These are phyloP conservation scores for Lasiommata megera DNA, from an alignment of 2,888 invertebrate species.

Conservation along the genomic window DNA sequence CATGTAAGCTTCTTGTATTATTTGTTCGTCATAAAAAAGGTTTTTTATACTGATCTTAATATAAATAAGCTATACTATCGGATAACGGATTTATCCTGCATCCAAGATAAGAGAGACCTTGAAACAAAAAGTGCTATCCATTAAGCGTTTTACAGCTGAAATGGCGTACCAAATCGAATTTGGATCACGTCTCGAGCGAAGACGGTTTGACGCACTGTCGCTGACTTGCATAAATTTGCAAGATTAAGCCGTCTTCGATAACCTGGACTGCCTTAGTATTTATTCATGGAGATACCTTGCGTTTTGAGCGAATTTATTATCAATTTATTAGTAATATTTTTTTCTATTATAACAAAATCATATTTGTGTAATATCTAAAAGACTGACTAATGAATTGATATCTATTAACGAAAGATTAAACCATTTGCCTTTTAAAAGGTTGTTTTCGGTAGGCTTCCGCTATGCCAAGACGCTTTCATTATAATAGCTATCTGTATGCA, in stretches of 20 bases:
- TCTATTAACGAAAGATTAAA: no score
- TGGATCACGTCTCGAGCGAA: conserved; percentile 73
- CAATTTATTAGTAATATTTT: not conserved
- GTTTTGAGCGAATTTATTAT: not conserved
- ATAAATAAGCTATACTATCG: no score
- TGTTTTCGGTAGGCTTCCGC: no score
- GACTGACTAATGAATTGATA: no score
- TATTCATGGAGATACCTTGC: conserved; percentile 31
- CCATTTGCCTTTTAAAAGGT: no score
- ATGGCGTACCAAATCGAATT: conserved; percentile 47
- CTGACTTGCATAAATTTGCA: conserved; percentile 80
- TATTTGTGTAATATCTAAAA: no score
- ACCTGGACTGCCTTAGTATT: conserved; percentile 46
- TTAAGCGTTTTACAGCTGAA: conserved; percentile 11
- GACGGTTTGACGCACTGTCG: conserved; percentile 76
- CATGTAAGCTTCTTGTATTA: no score
- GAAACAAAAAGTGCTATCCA: conserved; percentile 2
- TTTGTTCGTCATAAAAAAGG: no score
- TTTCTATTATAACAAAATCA: no score
- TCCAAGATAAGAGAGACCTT: not conserved
- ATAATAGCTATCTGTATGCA: no score
- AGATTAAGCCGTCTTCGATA: conserved; percentile 62
- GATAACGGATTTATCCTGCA: not conserved
- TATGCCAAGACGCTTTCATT: no score
- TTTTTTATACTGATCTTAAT: no score